phyloP scores from a whole-genome alignment of 2,113 vertebrate species.

The Arenaria interpres region DNA sequence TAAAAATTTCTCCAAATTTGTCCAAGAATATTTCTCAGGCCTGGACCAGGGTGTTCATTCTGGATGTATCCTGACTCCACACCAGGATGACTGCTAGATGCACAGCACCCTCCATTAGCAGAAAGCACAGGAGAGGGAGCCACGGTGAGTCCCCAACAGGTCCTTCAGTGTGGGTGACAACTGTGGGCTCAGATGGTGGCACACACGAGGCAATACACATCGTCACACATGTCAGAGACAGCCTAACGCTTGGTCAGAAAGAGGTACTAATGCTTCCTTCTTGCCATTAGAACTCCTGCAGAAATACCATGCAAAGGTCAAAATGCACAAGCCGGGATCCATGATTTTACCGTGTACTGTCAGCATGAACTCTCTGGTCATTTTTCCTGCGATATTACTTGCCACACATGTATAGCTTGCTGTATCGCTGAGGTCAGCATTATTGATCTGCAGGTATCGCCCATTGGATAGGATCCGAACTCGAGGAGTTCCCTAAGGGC shows the following conservation, averaged over 20 bases:
- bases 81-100: not conserved
- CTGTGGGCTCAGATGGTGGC: not conserved
- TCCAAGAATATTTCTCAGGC: not conserved
- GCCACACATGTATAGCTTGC: constrained; percentile 91
- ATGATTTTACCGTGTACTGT: constrained; percentile 84
- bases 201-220: not conserved
- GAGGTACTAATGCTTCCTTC: not conserved
- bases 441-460: constrained; percentile 94
- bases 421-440: constrained; percentile 82
- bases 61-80: fast-evolving
- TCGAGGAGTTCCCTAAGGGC: constrained; percentile 81
- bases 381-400: constrained; percentile 90
- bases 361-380: constrained; percentile 85
- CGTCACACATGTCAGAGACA: not conserved
- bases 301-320: not conserved
- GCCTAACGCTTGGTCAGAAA: not conserved
- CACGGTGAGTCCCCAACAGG: not conserved
- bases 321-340: not conserved
- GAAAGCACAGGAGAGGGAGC: not conserved
- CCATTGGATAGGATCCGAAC: constrained; percentile 88
- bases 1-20: not conserved
- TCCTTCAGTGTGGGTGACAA: not conserved
- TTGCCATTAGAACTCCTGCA: not conserved
- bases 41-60: not conserved
- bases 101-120: not conserved